Conservation (phyloP, 2,888 invertebrate species). For the Siphonodentalium dalli region DNA sequence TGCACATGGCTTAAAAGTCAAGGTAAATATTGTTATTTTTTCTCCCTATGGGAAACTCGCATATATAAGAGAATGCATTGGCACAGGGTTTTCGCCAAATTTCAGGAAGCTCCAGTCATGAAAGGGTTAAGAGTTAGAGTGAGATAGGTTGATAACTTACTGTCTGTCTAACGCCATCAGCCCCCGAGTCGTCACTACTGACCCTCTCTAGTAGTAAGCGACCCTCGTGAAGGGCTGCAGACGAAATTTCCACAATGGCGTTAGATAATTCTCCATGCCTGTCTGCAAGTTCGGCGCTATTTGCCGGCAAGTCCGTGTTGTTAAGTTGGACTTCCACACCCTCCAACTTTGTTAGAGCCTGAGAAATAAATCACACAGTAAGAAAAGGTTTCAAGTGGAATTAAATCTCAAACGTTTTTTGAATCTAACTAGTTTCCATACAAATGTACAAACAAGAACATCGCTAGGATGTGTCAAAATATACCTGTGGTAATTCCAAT, state of each 20-base stretch:
- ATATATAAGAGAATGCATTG: too few relatives aligned
- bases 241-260: conserved; percentile 74
- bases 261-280: conserved; percentile 74
- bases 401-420: neutral
- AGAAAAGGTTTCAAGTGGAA: conserved; percentile 2
- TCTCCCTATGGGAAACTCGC: too few relatives aligned
- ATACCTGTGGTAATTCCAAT: too few relatives aligned
- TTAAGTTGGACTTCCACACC: conserved; percentile 78
- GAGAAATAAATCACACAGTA: conserved; percentile 32
- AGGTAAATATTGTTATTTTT: neutral
- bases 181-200: conserved; percentile 71
- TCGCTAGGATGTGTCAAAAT: too few relatives aligned
- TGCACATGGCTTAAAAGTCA: too few relatives aligned
- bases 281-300: conserved; percentile 74
- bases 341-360: conserved; percentile 77
- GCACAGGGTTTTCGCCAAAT: too few relatives aligned
- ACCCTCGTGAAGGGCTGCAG: conserved; percentile 76
- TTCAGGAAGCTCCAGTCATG: too few relatives aligned
- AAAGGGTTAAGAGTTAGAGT: too few relatives aligned
- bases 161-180: conserved; percentile 68
- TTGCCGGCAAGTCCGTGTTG: conserved; percentile 72
- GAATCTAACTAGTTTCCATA: neutral
- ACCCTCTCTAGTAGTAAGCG: conserved; percentile 76
- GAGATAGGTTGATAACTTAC: conserved; percentile 49
- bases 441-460: neutral